Percentiles rank a stretch among this genome's conserved stretches.
Conservation (phyloP, 2,113 vertebrate genomes). For the Etia nguti region DNA sequence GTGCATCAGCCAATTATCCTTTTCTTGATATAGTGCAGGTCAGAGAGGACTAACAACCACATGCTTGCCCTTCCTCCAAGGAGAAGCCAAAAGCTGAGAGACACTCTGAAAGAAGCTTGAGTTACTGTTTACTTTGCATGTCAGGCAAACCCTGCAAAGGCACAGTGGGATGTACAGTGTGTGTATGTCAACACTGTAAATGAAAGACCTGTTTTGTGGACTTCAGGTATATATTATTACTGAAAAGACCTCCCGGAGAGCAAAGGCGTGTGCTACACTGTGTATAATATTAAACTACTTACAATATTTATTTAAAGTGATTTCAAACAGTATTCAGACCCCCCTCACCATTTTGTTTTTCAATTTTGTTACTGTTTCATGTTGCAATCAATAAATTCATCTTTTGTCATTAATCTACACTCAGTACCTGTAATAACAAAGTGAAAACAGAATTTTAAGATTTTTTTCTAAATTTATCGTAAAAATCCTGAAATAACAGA, state of each 20-base stretch:
- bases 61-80: not conserved
- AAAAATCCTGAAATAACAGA: not conserved
- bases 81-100: not conserved
- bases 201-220: not conserved
- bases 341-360: not conserved
- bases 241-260: not conserved
- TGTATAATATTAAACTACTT: not conserved
- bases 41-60: not conserved
- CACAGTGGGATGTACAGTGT: not conserved
- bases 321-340: not conserved
- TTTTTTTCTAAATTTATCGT: not conserved
- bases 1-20: not conserved
- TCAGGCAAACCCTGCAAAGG: not conserved
- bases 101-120: not conserved
- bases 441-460: not conserved
- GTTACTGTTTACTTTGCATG: not conserved
- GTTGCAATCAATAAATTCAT: not conserved
- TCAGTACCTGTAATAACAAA: not conserved
- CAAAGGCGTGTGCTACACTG: not conserved
- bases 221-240: not conserved
- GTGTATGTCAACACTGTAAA: not conserved
- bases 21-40: not conserved
- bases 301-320: not conserved
- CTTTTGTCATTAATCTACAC: not conserved
- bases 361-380: not conserved